Conservation (phyloP, 2,113 vertebrate genomes). For the Corythaixoides concolor region DNA sequence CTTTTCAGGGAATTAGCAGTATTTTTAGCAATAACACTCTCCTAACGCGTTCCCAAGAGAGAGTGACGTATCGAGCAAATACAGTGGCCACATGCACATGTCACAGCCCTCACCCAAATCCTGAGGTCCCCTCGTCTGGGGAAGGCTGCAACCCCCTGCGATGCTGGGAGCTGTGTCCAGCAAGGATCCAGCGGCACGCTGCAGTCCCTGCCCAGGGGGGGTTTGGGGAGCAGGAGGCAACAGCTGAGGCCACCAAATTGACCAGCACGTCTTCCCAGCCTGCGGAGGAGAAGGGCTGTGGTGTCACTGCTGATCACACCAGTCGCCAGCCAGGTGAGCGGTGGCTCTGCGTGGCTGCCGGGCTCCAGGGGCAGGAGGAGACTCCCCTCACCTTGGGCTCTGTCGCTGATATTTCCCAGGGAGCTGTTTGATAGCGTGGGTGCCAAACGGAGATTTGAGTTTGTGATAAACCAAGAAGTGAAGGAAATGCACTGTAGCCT, state of each 20-base stretch:
- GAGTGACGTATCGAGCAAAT: neutral
- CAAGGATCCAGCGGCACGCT: neutral
- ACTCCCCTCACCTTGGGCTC: neutral
- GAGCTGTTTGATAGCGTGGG: neutral
- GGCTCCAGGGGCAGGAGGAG: neutral
- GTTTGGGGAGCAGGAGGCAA: neutral
- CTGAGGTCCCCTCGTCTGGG: fast-evolving
- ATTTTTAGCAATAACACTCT: conserved; percentile 21
- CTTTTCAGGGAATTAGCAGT: conserved; percentile 31
- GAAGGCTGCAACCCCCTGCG: neutral
- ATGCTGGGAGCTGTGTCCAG: fast-evolving
- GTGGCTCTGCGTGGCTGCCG: neutral
- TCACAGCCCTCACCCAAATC: neutral
- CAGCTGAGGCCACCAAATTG: neutral
- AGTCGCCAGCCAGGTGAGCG: neutral
- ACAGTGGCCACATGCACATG: neutral
- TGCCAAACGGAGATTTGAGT: fast-evolving
- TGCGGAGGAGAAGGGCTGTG: fast-evolving
- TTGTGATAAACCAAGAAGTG: neutral
- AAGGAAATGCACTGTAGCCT: neutral
- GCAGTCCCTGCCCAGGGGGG: neutral
- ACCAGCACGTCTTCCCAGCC: neutral
- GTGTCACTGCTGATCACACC: fast-evolving
- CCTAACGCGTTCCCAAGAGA: neutral
- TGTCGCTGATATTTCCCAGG: fast-evolving